A percentile compares a stretch with the other conserved stretches of the same genome.
Evolutionary conservation across 2,888 invertebrate species (phyloP).

Genomic region (Crossocerus cetratus): DNA sequence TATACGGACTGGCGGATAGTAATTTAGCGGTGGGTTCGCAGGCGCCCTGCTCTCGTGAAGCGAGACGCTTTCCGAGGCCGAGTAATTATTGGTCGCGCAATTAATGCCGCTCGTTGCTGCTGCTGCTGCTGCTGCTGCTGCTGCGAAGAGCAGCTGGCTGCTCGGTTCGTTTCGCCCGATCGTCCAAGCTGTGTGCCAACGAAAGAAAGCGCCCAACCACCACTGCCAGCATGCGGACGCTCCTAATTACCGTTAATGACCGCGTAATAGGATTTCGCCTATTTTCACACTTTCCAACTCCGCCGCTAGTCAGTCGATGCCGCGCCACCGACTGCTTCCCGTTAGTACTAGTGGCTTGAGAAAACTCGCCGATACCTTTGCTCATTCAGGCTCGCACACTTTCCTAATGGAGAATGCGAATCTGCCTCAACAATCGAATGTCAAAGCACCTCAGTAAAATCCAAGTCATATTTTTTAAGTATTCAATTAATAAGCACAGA

Average conservation of each 20-base stretch:
- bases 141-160: constrained; percentile 6
- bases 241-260: constrained; percentile 36
- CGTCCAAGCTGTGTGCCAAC: constrained; percentile 10
- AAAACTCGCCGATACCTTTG: too few species aligned
- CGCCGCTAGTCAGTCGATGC: not conserved
- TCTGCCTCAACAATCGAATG: too few species aligned
- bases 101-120: constrained; percentile 29
- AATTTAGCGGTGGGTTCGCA: constrained; percentile 19
- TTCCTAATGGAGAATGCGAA: too few species aligned
- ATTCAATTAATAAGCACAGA: too few species aligned
- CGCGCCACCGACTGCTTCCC: not conserved
- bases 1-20: constrained; percentile 6
- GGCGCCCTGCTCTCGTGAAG: constrained; percentile 21
- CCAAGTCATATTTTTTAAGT: too few species aligned
- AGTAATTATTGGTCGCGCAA: constrained; percentile 47
- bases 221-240: constrained; percentile 3
- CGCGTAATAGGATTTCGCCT: constrained; percentile 4
- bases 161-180: constrained; percentile 33
- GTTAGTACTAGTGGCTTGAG: not conserved
- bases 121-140: not conserved
- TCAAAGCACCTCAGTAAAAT: too few species aligned
- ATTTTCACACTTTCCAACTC: constrained; percentile 11
- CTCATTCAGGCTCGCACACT: too few species aligned
- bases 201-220: constrained; percentile 11
- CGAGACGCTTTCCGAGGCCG: constrained; percentile 16